Base-by-base conservation (phyloP, 2,888 invertebrate species). In the Sisyra nigra region DNA sequence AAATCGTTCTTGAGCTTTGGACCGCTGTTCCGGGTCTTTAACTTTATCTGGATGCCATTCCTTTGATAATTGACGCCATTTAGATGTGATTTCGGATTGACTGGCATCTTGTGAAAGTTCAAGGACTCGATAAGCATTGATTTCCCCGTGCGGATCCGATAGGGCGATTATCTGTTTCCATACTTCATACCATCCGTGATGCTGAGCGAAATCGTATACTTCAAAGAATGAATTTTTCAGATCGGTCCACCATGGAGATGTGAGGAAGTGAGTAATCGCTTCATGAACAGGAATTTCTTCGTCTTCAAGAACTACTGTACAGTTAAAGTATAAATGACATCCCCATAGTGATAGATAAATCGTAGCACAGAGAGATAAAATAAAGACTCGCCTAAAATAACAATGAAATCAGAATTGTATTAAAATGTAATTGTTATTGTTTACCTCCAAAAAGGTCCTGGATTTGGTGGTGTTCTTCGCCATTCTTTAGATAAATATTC, bases 21-120 rank as follows among this genome's bases (percentile, higher is more conserved):
- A 74, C 45, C 73, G 71, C 1, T 69, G 62, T 3, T 70, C 71
- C 0, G 68, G 67, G 48, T 87, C 83, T 56, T 85, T 85, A 4
- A 83, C 81, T 59, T 88, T 89, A 57, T 96, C 94, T 0, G 94
- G 94, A 62, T 96, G 94, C 64, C 81, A 77, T 56, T 87, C 82
- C 29, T 83, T 74, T 0, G 89, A 88, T 1, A 94, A 64, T 19
- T 74, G 71, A 24, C 89, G 68, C 79, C 91, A 94, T 10, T 71
- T 75, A 0, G 80, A 61, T 0, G 87, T 88, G 15, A 94, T 87
- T 59, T 92, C 86, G 32, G 81, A 74, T 55, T 93, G 88, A 11
- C 81, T 78, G 0, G 91, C 80, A 2, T 80, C 79, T n/a, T 77
- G 76, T 17, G 79, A 70, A 0, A 96, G 61, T 0, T 75, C 84